phyloP scores from a whole-genome alignment of 1,140 invertebrate genomes.

The Samia ricini region DNA sequence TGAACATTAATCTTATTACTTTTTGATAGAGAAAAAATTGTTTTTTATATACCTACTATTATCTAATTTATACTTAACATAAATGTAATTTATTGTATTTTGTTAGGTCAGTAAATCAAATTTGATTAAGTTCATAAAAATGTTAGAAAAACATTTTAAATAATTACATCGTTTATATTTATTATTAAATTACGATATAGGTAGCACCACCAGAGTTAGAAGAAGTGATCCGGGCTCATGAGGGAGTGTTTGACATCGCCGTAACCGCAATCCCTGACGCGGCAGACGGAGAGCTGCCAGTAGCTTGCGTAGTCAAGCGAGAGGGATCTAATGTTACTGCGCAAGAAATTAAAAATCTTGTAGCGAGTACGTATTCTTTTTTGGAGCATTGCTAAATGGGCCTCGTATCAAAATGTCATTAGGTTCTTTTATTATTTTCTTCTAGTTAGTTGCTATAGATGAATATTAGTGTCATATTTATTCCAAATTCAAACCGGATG shows the following conservation, averaged over 20 bases:
- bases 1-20: too few relatives aligned
- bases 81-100: too few relatives aligned
- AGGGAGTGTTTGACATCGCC: slow-evolving; percentile 82
- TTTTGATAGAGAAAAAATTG: too few relatives aligned
- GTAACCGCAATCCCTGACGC: slow-evolving; percentile 87
- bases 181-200: slow-evolving; percentile 66
- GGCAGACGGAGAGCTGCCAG: slow-evolving; percentile 84
- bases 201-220: slow-evolving; percentile 91
- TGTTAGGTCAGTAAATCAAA: not conserved
- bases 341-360: slow-evolving; percentile 76
- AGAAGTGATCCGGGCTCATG: slow-evolving; percentile 79
- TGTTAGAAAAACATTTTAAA: not conserved
- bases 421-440: too few relatives aligned
- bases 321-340: slow-evolving; percentile 52
- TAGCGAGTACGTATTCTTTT: slow-evolving; percentile 51
- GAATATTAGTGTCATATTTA: too few relatives aligned
- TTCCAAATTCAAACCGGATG: too few relatives aligned
- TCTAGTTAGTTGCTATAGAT: too few relatives aligned
- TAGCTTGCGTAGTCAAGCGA: slow-evolving; percentile 80
- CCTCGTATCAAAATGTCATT: too few relatives aligned
- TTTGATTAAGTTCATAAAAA: not conserved
- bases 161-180: not conserved
- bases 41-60: too few relatives aligned
- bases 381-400: too few relatives aligned
- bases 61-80: too few relatives aligned